Evolutionary conservation across 2,888 invertebrate genomes (phyloP).

Genomic region (Cosmia trapezina): DNA sequence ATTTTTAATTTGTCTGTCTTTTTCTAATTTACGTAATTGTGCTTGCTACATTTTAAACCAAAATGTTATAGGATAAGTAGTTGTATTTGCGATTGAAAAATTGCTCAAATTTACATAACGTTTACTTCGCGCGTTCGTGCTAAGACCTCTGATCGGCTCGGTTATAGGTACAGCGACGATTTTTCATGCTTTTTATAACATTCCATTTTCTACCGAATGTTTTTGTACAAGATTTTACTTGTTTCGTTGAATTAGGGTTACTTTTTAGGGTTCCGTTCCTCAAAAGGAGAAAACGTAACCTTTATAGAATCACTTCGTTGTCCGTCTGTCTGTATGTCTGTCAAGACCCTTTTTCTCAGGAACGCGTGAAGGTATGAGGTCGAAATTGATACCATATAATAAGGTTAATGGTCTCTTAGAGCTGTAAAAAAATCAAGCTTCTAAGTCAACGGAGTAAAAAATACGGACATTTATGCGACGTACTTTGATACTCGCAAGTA

Average conservation of each 20-base stretch:
- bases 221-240: constrained; percentile 14
- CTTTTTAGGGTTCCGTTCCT: background rate
- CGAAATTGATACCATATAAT: too few relatives aligned
- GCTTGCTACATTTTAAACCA: background rate
- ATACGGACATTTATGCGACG: too few relatives aligned
- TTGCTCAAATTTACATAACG: background rate
- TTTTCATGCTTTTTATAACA: constrained; percentile 59
- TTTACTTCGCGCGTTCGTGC: background rate
- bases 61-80: background rate
- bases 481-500: too few relatives aligned
- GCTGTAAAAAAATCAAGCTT: too few relatives aligned
- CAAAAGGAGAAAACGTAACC: too few relatives aligned
- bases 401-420: too few relatives aligned
- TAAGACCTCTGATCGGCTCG: constrained; percentile 45
- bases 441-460: too few relatives aligned
- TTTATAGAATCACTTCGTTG: too few relatives aligned
- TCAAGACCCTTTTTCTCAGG: background rate
- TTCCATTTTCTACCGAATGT: constrained; percentile 31
- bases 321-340: too few relatives aligned
- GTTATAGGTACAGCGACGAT: constrained; percentile 48
- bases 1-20: too few relatives aligned
- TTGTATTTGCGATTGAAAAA: background rate
- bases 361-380: too few relatives aligned
- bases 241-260: constrained; percentile 6
- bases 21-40: too few relatives aligned